Conservation (phyloP, 1,140 invertebrate genomes). For the Philaenus spumarius region DNA sequence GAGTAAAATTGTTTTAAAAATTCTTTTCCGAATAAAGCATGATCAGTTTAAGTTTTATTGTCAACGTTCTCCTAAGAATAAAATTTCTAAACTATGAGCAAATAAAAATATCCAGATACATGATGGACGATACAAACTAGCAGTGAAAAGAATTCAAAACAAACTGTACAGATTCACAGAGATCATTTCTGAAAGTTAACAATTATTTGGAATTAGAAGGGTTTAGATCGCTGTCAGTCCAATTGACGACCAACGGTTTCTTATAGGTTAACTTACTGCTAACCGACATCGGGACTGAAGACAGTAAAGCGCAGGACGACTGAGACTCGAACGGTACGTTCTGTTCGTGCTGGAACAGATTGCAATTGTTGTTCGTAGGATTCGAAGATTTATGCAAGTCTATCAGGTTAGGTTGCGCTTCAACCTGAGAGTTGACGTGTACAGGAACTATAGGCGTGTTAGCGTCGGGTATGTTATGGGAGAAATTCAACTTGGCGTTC, state of each 20-base stretch:
- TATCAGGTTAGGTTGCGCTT: conserved; percentile 8
- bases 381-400: conserved; percentile 17
- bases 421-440: neutral
- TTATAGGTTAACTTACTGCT: conserved; percentile 3
- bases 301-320: neutral
- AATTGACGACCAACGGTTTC: conserved; percentile 5
- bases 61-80: too few relatives aligned
- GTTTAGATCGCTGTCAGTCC: conserved; percentile 4
- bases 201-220: conserved; percentile 4
- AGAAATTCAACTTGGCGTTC: conserved; percentile 23
- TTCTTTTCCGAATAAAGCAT: too few relatives aligned
- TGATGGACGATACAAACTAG: too few relatives aligned
- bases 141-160: too few relatives aligned
- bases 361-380: conserved; percentile 13
- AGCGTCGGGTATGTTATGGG: neutral
- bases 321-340: neutral
- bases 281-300: neutral
- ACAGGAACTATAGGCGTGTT: neutral
- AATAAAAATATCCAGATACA: too few relatives aligned
- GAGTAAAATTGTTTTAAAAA: too few relatives aligned
- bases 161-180: too few relatives aligned
- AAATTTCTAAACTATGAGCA: too few relatives aligned
- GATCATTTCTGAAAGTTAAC: too few relatives aligned
- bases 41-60: too few relatives aligned
- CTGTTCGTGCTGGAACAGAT: conserved; percentile 14